phyloP scores from a whole-genome alignment of 2,113 vertebrate genomes.

The Mesoclemmys tuberculata region DNA sequence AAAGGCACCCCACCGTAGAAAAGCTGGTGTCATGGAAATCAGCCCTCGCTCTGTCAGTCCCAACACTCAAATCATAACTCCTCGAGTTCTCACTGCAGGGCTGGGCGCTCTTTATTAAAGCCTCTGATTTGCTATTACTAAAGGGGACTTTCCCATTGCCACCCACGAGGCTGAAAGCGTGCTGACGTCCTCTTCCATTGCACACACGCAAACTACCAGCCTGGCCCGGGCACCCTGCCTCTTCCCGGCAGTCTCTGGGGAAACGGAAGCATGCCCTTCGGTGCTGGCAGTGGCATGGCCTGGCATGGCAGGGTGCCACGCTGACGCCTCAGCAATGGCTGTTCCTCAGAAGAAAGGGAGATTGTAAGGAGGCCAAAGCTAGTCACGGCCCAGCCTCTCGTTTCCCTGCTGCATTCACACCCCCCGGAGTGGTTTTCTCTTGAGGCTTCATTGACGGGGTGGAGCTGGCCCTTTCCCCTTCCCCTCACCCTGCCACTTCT shows the following conservation, averaged over 20 bases:
- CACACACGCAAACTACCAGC: background rate
- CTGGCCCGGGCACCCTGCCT: background rate
- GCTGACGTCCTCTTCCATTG: constrained; percentile 52
- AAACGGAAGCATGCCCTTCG: background rate
- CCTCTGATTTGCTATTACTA: constrained; percentile 31
- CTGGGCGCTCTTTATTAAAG: constrained; percentile 13
- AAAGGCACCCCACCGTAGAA: background rate
- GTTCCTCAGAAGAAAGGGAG: background rate
- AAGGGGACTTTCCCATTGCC: constrained; percentile 67
- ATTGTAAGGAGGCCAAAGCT: background rate
- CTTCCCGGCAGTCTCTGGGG: background rate
- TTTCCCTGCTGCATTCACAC: background rate
- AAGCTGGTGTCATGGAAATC: constrained; percentile 29
- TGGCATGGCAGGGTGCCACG: rapidly evolving
- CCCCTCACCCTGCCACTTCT: background rate
- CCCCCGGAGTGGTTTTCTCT: constrained; percentile 5
- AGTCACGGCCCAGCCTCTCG: background rate
- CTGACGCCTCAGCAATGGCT: rapidly evolving
- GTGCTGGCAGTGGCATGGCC: background rate
- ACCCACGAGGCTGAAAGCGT: constrained; percentile 6
- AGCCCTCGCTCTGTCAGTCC: background rate
- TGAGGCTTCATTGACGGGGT: background rate
- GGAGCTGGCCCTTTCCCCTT: background rate
- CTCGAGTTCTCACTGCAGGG: rapidly evolving
- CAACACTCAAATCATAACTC: constrained; percentile 23